phyloP scores from a whole-genome alignment of 2,113 vertebrate species.

The Electrona antarctica region DNA sequence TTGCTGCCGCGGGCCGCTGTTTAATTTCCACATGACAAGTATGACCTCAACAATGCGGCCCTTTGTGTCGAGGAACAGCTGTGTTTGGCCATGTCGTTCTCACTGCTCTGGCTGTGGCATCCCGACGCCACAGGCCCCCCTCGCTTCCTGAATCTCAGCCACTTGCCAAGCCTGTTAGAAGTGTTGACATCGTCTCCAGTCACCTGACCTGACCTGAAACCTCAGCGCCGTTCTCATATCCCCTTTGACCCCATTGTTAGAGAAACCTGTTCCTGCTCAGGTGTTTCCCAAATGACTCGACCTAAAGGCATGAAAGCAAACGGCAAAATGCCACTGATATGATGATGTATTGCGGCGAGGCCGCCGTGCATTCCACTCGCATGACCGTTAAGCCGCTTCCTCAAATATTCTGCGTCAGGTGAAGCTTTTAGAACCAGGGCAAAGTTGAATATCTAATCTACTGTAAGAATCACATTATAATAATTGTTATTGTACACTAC shows the following conservation, averaged over 20 bases:
- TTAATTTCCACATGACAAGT: constrained; percentile 60
- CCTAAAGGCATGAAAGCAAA: constrained; percentile 10
- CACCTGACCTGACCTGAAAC: constrained; percentile 40
- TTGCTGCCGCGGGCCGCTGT: constrained; percentile 19
- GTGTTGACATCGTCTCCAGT: constrained; percentile 10
- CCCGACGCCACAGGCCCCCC: constrained; percentile 12
- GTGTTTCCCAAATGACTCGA: constrained; percentile 36
- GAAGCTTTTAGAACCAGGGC: constrained; percentile 16
- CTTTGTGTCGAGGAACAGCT: constrained; percentile 72
- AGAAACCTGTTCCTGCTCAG: constrained; percentile 50
- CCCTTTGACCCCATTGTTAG: constrained; percentile 42
- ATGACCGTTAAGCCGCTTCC: not conserved
- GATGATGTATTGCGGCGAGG: too few relatives aligned
- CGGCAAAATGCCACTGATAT: not conserved
- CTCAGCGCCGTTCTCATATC: constrained; percentile 48
- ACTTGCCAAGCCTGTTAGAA: constrained; percentile 23
- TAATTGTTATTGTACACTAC: too few relatives aligned
- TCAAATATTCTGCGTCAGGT: constrained; percentile 4
- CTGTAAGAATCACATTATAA: too few relatives aligned
- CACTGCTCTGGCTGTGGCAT: constrained; percentile 25
- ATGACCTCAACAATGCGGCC: constrained; percentile 45
- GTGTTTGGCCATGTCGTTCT: not conserved
- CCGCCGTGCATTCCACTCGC: too few relatives aligned
- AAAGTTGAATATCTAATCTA: not conserved
- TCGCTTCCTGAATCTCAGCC: constrained; percentile 54